Percentiles rank a stretch among this genome's conserved stretches.
phyloP scores from a whole-genome alignment of 2,113 vertebrate genomes.

The Hepsetus odoe region DNA sequence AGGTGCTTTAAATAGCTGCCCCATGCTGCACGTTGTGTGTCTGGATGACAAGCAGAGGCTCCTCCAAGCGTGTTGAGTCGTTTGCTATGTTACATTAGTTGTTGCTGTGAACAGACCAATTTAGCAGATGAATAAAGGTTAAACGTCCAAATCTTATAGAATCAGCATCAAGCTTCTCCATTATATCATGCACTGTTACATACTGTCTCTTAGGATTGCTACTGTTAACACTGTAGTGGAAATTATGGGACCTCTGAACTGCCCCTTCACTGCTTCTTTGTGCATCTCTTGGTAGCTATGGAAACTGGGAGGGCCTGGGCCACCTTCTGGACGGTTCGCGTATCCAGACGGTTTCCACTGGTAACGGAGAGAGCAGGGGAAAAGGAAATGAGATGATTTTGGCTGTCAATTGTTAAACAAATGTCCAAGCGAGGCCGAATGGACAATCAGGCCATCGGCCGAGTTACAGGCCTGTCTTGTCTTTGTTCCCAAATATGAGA shows the following conservation, averaged over 20 bases:
- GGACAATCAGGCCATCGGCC: neutral
- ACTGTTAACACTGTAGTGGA: neutral
- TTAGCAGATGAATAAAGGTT: too few species aligned
- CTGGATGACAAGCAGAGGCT: too few species aligned
- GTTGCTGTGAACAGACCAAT: too few species aligned
- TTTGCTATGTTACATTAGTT: too few species aligned
- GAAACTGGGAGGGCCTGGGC: slow-evolving; percentile 36
- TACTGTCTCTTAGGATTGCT: neutral
- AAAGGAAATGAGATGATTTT: neutral
- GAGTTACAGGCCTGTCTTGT: neutral
- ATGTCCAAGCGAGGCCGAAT: neutral
- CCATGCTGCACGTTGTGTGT: too few species aligned
- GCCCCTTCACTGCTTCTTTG: slow-evolving; percentile 26
- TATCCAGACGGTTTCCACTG: slow-evolving; percentile 39
- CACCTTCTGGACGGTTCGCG: slow-evolving; percentile 22
- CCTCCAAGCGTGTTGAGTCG: too few species aligned
- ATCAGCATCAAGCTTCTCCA: too few species aligned
- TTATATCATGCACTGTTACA: neutral
- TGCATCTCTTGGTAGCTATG: slow-evolving; percentile 46
- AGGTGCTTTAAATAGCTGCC: too few species aligned
- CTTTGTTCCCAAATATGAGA: neutral
- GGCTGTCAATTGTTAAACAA: neutral
- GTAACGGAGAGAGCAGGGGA: slow-evolving; percentile 1
- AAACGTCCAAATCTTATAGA: too few species aligned
- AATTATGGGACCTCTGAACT: neutral